phyloP scores from a whole-genome alignment of 2,113 vertebrate genomes.

The pig (Sus scrofa) region T2T-Sscrofa CM000812.6:170163501-170164000 shows the following conservation, averaged over 20 bases:
- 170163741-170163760: background rate
- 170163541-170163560: background rate
- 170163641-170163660: background rate
- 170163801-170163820: background rate
- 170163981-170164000: background rate
- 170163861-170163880: background rate
- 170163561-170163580: rapidly evolving
- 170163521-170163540: background rate
- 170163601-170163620: rapidly evolving
- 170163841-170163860: too few species aligned
- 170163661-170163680: too few species aligned
- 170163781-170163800: background rate
- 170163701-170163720: background rate
- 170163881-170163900: background rate
- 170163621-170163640: background rate
- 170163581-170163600: background rate
- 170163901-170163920: background rate
- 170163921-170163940: background rate
- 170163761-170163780: too few species aligned
- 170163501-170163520: background rate
- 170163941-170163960: background rate
- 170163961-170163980: background rate
- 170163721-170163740: background rate
- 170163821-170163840: background rate
- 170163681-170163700: background rate